Conservation (phyloP, 2,113 vertebrate genomes). For the Tympanuchus pallidicinctus region DNA sequence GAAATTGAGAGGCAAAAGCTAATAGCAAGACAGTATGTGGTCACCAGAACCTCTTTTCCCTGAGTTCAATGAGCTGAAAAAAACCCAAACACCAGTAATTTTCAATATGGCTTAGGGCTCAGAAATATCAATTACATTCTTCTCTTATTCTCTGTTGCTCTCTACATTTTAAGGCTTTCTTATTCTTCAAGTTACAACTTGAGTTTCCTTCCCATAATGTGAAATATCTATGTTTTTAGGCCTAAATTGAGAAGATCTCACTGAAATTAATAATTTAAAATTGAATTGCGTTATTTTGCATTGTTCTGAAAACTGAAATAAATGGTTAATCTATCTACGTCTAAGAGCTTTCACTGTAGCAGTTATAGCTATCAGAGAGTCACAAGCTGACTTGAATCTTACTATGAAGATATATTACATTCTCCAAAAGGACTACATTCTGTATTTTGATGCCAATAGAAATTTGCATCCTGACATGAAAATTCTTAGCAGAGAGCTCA, state of each 20-base stretch:
- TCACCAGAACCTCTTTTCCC: neutral
- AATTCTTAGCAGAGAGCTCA: neutral
- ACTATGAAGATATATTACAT: neutral
- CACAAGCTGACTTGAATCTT: neutral
- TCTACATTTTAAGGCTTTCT: neutral
- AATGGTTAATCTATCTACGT: neutral
- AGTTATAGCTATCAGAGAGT: neutral
- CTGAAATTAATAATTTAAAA: neutral
- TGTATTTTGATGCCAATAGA: neutral
- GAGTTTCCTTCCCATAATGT: neutral
- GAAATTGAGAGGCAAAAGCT: neutral
- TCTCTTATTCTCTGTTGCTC: neutral
- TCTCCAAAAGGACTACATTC: neutral
- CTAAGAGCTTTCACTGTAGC: neutral
- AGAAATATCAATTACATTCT: neutral
- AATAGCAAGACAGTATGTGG: neutral
- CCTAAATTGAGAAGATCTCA: neutral
- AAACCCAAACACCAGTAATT: neutral
- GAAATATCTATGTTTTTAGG: neutral
- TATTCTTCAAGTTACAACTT: neutral
- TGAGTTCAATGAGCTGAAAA: neutral
- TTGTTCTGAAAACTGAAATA: neutral
- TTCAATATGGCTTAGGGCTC: neutral
- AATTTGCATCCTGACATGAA: neutral
- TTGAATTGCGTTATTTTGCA: neutral